Percentiles rank a stretch among this genome's conserved stretches.
Conservation (phyloP, 2,113 vertebrate genomes). For the Vicugna pacos region DNA sequence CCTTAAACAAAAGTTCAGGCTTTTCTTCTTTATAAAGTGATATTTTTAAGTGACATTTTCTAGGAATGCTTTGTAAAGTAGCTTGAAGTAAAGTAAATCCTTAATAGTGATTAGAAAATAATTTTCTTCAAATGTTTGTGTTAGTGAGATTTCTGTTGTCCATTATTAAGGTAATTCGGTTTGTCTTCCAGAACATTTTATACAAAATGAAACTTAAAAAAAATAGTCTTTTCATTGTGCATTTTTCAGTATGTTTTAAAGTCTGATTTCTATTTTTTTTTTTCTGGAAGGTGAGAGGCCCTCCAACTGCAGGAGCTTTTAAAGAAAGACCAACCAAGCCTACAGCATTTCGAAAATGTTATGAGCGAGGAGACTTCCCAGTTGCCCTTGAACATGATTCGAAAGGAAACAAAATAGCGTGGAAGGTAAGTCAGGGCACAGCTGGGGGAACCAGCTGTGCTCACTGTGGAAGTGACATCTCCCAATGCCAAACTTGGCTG, state of each 20-base stretch:
- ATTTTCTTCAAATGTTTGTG: neutral
- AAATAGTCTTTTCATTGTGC: too few relatives aligned
- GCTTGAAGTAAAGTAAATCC: neutral
- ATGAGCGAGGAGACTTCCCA: slow-evolving; percentile 95
- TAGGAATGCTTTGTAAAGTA: neutral
- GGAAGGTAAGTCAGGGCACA: slow-evolving; percentile 94
- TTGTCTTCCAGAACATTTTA: neutral
- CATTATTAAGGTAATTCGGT: neutral
- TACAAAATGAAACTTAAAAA: neutral
- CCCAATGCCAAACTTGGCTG: slow-evolving; percentile 82
- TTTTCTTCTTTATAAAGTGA: neutral
- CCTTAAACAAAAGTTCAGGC: neutral
- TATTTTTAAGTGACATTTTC: slow-evolving; percentile 18
- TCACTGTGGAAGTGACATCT: slow-evolving; percentile 77
- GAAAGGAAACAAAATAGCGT: slow-evolving; percentile 94
- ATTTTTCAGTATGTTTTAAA: neutral
- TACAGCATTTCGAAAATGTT: slow-evolving; percentile 94
- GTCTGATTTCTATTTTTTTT: neutral
- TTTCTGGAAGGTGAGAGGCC: slow-evolving; percentile 91
- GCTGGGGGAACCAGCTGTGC: slow-evolving; percentile 79
- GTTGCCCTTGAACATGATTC: slow-evolving; percentile 92
- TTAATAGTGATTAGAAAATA: slow-evolving; percentile 9
- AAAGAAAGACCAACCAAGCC: slow-evolving; percentile 91
- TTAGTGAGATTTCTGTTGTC: neutral
- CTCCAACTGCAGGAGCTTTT: slow-evolving; percentile 93